Conservation (phyloP, 2,113 vertebrate genomes). For the Pardalotus punctatus region DNA sequence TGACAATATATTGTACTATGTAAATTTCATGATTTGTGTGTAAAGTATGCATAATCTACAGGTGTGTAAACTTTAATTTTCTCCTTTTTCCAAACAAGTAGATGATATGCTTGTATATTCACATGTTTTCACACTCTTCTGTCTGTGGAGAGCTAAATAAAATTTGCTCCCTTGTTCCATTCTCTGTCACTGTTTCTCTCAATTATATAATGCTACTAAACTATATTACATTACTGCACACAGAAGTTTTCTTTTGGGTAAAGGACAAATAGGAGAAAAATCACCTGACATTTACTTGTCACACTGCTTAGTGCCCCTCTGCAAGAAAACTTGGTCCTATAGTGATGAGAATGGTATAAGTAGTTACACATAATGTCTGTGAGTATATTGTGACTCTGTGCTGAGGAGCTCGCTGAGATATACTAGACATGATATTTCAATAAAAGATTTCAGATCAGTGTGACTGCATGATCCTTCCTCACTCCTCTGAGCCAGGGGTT, state of each 20-base stretch:
- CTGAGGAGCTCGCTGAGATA: neutral
- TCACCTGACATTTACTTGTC: neutral
- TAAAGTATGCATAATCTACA: neutral
- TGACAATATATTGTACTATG: neutral
- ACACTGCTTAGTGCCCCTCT: neutral
- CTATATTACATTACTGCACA: neutral
- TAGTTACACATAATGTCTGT: neutral
- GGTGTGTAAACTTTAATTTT: neutral
- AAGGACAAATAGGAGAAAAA: neutral
- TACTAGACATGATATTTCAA: neutral
- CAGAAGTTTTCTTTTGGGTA: neutral
- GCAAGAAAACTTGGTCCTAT: neutral
- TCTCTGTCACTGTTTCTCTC: neutral
- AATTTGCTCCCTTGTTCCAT: accelerated
- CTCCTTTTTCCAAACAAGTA: neutral
- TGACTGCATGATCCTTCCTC: neutral
- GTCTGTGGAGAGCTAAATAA: neutral
- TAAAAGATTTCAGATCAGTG: neutral
- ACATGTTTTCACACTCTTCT: neutral
- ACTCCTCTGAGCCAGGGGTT: neutral
- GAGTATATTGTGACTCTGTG: neutral
- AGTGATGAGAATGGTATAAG: neutral
- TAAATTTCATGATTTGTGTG: neutral
- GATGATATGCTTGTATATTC: neutral
- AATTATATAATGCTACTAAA: neutral